These are phyloP conservation scores for Apostichopus californicus DNA, from an alignment of 35 echinoderm and acorn worm species.

Conservation along the genomic window DNA sequence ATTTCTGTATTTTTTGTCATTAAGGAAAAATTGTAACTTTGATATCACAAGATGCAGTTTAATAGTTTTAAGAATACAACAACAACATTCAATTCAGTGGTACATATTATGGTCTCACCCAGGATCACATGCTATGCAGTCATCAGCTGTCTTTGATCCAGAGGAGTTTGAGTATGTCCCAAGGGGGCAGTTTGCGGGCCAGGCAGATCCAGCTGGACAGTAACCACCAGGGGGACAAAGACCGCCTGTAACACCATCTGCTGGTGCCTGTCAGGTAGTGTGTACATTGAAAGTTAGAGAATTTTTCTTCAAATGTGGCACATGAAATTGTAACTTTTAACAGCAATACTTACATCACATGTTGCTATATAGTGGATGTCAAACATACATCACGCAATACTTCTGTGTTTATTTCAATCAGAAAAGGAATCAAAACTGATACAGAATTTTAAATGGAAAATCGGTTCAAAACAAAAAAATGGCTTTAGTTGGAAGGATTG, in stretches of 20 bases:
- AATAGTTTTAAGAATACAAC: too few relatives aligned
- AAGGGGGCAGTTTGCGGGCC: constrained; percentile 89
- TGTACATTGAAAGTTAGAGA: neutral
- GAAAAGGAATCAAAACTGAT: neutral
- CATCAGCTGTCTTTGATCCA: constrained; percentile 92
- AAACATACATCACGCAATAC: too few relatives aligned
- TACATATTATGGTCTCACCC: constrained; percentile 57
- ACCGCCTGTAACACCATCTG: constrained; percentile 94
- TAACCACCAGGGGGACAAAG: constrained; percentile 94
- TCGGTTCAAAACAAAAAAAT: too few relatives aligned
- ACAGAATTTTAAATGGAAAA: too few relatives aligned
- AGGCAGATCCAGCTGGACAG: constrained; percentile 95
- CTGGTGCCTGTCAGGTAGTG: constrained; percentile 63
- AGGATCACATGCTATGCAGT: constrained; percentile 98
- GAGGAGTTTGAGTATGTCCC: constrained; percentile 98
- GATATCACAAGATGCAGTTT: too few relatives aligned
- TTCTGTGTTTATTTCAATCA: neutral
- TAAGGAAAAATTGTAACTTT: too few relatives aligned
- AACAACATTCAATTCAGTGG: too few relatives aligned
- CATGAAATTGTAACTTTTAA: too few relatives aligned
- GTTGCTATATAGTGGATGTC: too few relatives aligned
- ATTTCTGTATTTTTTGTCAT: too few relatives aligned
- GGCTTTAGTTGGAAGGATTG: too few relatives aligned
- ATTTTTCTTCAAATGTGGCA: neutral
- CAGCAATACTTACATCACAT: too few relatives aligned